Evolutionary conservation across 2,888 invertebrate genomes (phyloP).

Genomic region (Omphaloscelis lunosa): DNA sequence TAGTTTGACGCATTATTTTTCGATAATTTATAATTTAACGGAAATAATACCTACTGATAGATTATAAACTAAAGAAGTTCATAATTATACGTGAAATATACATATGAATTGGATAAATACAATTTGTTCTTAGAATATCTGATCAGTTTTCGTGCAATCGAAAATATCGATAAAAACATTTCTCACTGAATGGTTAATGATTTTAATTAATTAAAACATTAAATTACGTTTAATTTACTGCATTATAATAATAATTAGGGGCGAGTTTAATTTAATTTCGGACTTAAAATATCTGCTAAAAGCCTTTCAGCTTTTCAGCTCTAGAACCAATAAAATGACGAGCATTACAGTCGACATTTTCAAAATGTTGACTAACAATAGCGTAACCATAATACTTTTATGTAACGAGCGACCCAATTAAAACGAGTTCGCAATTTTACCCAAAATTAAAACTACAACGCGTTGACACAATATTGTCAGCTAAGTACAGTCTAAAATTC

Average conservation of each 20-base stretch:
- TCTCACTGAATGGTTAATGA: not conserved
- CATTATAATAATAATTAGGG: not conserved
- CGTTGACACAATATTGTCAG: conserved; percentile 41
- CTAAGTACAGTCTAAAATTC: conserved; percentile 4
- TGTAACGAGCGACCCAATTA: conserved; percentile 44
- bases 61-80: no score
- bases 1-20: no score
- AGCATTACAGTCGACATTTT: conserved; percentile 1
- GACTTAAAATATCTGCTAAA: not conserved
- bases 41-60: no score
- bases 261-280: not conserved
- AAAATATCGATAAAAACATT: not conserved
- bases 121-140: not conserved
- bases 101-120: no score
- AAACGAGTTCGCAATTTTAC: conserved; percentile 37
- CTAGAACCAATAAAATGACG: conserved; percentile 1
- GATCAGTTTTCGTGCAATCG: not conserved
- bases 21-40: no score
- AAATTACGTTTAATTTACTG: not conserved
- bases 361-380: conserved; percentile 25
- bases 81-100: no score
- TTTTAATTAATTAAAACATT: not conserved
- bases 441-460: conserved; percentile 49
- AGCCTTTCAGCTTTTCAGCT: not conserved
- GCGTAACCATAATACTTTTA: conserved; percentile 19